phyloP scores from a whole-genome alignment of 2,888 invertebrate genomes.

The Mimas tiliae region DNA sequence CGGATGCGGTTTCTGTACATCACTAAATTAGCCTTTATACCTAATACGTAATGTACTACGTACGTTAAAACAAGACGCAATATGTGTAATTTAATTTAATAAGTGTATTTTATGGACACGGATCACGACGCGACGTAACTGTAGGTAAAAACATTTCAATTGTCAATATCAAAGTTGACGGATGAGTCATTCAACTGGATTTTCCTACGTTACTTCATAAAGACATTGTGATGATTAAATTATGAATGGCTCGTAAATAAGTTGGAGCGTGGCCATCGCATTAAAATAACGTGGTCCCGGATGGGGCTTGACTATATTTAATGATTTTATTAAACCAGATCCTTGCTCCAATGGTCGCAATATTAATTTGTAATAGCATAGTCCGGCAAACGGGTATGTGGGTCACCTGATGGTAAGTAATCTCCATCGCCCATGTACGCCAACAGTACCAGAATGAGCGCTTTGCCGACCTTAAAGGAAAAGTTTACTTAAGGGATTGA shows the following conservation, averaged over 20 bases:
- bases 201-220: conserved; percentile 19
- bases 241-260: not conserved
- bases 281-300: not conserved
- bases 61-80: not conserved
- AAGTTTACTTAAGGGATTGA: too few species aligned
- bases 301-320: not conserved
- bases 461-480: too few species aligned
- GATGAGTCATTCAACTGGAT: conserved; percentile 17
- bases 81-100: conserved; percentile 26
- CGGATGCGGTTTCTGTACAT: not conserved
- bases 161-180: conserved; percentile 4
- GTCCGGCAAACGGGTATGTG: too few species aligned
- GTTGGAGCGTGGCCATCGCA: not conserved
- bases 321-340: too few species aligned
- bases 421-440: too few species aligned
- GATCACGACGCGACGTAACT: conserved; percentile 3
- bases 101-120: conserved; percentile 13
- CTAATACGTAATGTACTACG: not conserved
- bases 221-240: not conserved
- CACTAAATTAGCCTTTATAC: conserved; percentile 6
- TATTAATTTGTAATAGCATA: too few species aligned
- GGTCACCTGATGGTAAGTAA: too few species aligned
- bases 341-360: too few species aligned
- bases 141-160: conserved; percentile 18
- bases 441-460: too few species aligned